Base-by-base conservation (phyloP, 1,140 invertebrate genomes). In the Heliothis subflexa region DNA sequence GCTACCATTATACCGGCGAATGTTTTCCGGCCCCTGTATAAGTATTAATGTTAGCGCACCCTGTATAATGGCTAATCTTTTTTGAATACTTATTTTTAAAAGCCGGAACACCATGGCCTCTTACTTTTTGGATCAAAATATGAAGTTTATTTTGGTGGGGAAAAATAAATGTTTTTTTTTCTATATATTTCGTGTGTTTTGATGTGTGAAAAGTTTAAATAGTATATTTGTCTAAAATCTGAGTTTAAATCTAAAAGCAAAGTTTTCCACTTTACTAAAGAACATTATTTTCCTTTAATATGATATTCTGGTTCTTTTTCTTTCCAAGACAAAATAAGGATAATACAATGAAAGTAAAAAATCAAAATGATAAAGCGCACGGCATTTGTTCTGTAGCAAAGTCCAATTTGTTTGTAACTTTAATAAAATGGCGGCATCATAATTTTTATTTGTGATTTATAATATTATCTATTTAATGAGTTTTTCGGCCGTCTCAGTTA, bases 21-120 rank as follows among this genome's bases (percentile, higher is more conserved):
- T 83, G 81, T 82, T 86, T 86, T 85, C 83, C 87, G 81, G 80
- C 59, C 70, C 47, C 74, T 80, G 81, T 80, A 79, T 80, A 78
- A 80, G 64, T 66, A 64, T 76, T 80, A 76, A 77, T 76, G 45
- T 21, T 68, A 25, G 49, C 16, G 16, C 61, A 11, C 47, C 21
- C 45, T 79, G 50, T 75, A 59, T 75, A 74, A 77, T 52, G 74
- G 78, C 21, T 83, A 78, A 83, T 80, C 76, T 78, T 33, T 81
- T 80, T 81, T 73, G 76, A 62, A 81, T 78, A 79, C 74, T 79
- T 73, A 64, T 68, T 81, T 78, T 78, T 76, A 81, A 72, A 71
- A 14, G 55, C 55, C 55, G 64, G 62, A 66, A 79, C 18, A 47
- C 55, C 54, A 59, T 59, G 21, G 71, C 71, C 18, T 21, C 49